Conservation (phyloP, 2,888 invertebrate genomes). For the Ptycholaimellus sp. region DNA sequence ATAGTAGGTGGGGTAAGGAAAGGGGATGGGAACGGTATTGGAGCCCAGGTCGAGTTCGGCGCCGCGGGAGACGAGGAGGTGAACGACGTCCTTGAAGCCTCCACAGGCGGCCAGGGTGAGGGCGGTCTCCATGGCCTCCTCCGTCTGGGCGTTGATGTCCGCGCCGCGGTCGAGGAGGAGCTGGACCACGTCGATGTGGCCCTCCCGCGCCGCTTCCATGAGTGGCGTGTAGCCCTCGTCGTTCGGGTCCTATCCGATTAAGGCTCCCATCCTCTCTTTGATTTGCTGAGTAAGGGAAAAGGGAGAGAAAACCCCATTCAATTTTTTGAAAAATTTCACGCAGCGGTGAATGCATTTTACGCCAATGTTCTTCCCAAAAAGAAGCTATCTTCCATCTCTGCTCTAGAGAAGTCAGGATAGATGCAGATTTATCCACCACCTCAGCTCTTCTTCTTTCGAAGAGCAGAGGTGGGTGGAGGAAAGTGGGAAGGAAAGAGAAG, state of each 20-base stretch:
- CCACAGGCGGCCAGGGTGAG: conserved; percentile 76
- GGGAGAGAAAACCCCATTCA: no score
- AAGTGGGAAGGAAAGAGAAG: conserved; percentile 37
- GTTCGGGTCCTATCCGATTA: conserved; percentile 46
- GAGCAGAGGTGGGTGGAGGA: background rate
- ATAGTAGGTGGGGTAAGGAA: no score
- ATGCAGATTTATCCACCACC: no score
- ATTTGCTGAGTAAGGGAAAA: no score
- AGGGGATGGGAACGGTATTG: no score
- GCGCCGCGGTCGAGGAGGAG: conserved; percentile 49
- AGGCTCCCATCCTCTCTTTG: no score
- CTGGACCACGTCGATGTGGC: conserved; percentile 80
- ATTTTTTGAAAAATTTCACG: no score
- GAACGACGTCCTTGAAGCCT: conserved; percentile 56
- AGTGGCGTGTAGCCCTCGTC: conserved; percentile 97
- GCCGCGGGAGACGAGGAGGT: conserved; percentile 75
- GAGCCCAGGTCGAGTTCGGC: conserved; percentile 80
- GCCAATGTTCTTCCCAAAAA: no score
- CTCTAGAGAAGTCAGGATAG: no score
- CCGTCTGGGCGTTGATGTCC: conserved; percentile 89
- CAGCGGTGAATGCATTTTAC: no score
- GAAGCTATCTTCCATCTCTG: no score
- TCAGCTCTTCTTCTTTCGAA: no score
- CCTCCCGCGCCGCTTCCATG: conserved; percentile 95
- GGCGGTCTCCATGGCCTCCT: conserved; percentile 92